A percentile compares a stretch with the other conserved stretches of the same genome.
These are phyloP conservation scores for Paelopatides confundens DNA, from an alignment of 53 echinoderm and acorn worm species.

Conservation along the genomic window DNA sequence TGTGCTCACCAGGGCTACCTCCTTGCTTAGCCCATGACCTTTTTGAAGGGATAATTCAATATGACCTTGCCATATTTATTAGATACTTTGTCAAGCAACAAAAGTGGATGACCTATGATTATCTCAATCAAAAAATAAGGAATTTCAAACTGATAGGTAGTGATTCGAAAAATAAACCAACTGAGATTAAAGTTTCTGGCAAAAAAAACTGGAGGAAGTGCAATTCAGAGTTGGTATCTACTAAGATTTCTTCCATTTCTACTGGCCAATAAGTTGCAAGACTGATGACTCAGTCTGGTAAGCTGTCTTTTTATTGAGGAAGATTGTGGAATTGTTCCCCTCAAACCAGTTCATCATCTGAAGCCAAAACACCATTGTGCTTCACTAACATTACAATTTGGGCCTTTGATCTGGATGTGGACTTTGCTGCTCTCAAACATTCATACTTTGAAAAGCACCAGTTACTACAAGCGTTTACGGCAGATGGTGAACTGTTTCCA, in stretches of 20 bases:
- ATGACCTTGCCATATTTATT: constrained; percentile 19
- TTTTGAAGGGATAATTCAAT: constrained; percentile 38
- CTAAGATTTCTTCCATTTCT: constrained; percentile 37
- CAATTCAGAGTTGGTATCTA: constrained; percentile 40
- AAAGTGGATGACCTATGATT: constrained; percentile 6
- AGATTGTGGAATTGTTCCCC: constrained; percentile 1
- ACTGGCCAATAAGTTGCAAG: background rate
- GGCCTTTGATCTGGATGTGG: too few relatives aligned
- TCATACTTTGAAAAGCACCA: too few relatives aligned
- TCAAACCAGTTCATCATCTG: background rate
- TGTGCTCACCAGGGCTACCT: constrained; percentile 28
- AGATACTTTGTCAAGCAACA: constrained; percentile 17
- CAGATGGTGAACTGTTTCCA: too few relatives aligned
- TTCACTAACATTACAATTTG: too few relatives aligned
- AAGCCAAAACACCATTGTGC: too few relatives aligned
- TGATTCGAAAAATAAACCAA: constrained; percentile 23
- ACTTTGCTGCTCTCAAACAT: too few relatives aligned
- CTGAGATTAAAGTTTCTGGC: background rate
- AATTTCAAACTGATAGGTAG: constrained; percentile 26
- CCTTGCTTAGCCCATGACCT: constrained; percentile 48
- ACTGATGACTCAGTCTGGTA: constrained; percentile 34
- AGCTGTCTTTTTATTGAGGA: background rate
- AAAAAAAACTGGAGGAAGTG: constrained; percentile 8
- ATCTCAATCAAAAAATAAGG: background rate
- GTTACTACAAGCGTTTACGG: too few relatives aligned